phyloP scores from a whole-genome alignment of 2,113 vertebrate species.

The Phaetusa simplex region DNA sequence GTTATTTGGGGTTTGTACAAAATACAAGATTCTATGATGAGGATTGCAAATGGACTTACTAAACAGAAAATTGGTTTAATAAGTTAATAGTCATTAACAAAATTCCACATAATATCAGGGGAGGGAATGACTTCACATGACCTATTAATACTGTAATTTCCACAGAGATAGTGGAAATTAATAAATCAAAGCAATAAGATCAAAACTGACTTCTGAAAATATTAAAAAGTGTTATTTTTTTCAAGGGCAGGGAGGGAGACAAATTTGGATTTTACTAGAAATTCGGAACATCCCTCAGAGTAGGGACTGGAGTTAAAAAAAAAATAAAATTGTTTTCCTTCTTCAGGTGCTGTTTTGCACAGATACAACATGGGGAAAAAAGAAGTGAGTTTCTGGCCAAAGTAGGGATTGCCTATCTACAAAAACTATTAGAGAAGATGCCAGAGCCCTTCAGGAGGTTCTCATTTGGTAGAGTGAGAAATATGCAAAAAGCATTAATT shows the following conservation, averaged over 20 bases:
- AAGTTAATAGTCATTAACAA: not conserved
- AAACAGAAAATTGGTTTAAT: not conserved
- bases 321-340: not conserved
- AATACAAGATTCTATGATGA: not conserved
- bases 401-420: not conserved
- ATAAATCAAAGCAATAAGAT: not conserved
- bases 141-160: not conserved
- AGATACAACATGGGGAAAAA: not conserved
- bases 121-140: not conserved
- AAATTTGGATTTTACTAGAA: not conserved
- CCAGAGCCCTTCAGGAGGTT: rapidly evolving
- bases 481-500: not conserved
- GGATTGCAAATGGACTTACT: not conserved
- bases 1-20: not conserved
- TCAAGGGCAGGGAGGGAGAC: not conserved
- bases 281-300: not conserved
- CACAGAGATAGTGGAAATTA: not conserved
- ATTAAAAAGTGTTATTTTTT: not conserved
- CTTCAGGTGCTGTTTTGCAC: not conserved
- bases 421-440: not conserved
- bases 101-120: not conserved
- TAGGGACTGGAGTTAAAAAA: not conserved
- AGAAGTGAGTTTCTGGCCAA: not conserved
- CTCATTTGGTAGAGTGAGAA: rapidly evolving
- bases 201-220: not conserved